Percentiles rank a stretch among this genome's conserved stretches.
phyloP scores from a whole-genome alignment of 2,797 vertebrate species.

The Amphiprion clarkii region DNA sequence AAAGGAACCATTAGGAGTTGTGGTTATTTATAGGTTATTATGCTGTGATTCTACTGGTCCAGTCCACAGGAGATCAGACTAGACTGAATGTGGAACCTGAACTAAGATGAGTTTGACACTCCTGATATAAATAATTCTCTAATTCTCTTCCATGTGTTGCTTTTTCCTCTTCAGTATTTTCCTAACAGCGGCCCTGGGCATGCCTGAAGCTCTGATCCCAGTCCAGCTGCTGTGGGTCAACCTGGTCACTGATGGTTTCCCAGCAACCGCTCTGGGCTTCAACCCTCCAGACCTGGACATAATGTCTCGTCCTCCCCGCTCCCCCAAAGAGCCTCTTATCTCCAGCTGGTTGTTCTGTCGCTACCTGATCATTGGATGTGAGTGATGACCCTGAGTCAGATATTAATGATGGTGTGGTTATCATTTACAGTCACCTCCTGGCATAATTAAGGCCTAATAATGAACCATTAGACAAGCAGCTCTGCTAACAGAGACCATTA shows the following conservation, averaged over 20 bases:
- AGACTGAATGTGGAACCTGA: too few species aligned
- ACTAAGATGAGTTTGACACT: too few species aligned
- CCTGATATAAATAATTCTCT: too few species aligned
- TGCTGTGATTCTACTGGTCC: too few species aligned
- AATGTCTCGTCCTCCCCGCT: slow-evolving; percentile 86
- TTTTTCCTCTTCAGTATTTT: slow-evolving; percentile 79
- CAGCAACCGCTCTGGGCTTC: slow-evolving; percentile 87
- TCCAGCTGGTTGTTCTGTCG: slow-evolving; percentile 87
- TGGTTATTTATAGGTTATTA: too few species aligned
- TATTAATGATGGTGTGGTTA: neutral
- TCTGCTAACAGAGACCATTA: too few species aligned
- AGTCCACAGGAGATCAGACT: too few species aligned
- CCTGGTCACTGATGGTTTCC: slow-evolving; percentile 87
- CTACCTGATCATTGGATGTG: slow-evolving; percentile 88
- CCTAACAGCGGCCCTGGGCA: slow-evolving; percentile 86
- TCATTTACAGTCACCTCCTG: neutral
- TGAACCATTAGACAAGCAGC: too few species aligned
- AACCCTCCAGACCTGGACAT: slow-evolving; percentile 88
- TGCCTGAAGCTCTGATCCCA: slow-evolving; percentile 87
- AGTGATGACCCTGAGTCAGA: slow-evolving; percentile 41
- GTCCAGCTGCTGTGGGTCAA: slow-evolving; percentile 88
- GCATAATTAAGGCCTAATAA: too few species aligned
- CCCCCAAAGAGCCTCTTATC: slow-evolving; percentile 86
- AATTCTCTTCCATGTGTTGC: neutral
- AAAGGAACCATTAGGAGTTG: too few species aligned